A percentile compares a stretch with the other conserved stretches of the same genome.
phyloP scores from a whole-genome alignment of 2,888 invertebrate species.

The Coleophora flavipennella region DNA sequence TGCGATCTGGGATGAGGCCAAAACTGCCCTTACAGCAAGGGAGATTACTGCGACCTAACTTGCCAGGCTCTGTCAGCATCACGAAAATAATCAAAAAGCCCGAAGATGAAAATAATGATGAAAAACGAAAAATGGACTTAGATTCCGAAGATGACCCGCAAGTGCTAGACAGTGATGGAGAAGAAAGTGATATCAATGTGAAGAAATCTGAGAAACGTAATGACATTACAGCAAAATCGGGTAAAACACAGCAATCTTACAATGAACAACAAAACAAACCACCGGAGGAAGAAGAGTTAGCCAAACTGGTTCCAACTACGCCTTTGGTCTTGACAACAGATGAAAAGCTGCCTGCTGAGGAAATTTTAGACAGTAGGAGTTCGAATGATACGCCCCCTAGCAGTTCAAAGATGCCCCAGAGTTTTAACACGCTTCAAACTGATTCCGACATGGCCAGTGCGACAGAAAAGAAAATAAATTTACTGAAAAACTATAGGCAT shows the following conservation, averaged over 20 bases:
- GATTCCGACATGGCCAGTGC: conserved; percentile 22
- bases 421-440: conserved; percentile 18
- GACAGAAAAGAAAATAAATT: conserved; percentile 51
- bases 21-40: conserved; percentile 39
- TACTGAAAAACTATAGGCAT: conserved; percentile 65
- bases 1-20: conserved; percentile 44
- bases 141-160: conserved; percentile 57
- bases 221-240: conserved; percentile 17
- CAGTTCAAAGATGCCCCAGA: conserved; percentile 14
- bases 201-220: conserved; percentile 13
- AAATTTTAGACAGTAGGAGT: conserved; percentile 42
- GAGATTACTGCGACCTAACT: conserved; percentile 41
- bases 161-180: conserved; percentile 57
- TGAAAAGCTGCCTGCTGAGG: conserved; percentile 57
- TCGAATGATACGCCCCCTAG: conserved; percentile 25
- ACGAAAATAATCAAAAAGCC: conserved; percentile 50
- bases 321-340: conserved; percentile 55
- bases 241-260: conserved; percentile 11
- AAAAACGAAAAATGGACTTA: conserved; percentile 30
- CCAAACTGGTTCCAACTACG: conserved; percentile 15
- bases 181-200: conserved; percentile 20
- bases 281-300: no score
- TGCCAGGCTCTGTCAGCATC: conserved; percentile 60
- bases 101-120: conserved; percentile 29
- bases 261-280: background rate